phyloP scores from a whole-genome alignment of 2,797 vertebrate genomes.

The Pyrrhura leucotis region DNA sequence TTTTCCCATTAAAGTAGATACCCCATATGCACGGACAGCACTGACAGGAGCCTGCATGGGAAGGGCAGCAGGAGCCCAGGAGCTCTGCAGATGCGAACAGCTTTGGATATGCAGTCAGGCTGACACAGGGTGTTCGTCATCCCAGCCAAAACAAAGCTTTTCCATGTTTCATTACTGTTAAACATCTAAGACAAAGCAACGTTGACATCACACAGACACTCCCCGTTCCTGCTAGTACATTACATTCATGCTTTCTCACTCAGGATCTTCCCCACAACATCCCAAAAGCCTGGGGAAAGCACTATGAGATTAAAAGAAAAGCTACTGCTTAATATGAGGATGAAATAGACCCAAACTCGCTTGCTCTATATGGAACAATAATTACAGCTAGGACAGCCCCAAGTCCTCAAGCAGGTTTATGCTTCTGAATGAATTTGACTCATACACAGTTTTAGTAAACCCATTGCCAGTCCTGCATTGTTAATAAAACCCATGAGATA shows the following conservation, averaged over 20 bases:
- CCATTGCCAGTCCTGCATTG: not conserved
- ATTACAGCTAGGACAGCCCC: not conserved
- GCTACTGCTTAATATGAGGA: slow-evolving; percentile 22
- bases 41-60: not conserved
- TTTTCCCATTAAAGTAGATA: not conserved
- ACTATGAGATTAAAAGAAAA: slow-evolving; percentile 32
- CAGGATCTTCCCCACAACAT: not conserved
- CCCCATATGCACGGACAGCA: fast-evolving
- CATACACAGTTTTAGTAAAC: not conserved
- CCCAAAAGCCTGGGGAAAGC: not conserved
- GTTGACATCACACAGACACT: not conserved
- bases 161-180: not conserved
- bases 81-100: not conserved
- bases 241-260: not conserved
- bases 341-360: not conserved
- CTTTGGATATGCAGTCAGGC: not conserved
- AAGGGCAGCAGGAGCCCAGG: not conserved
- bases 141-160: slow-evolving; percentile 3
- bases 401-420: not conserved
- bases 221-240: not conserved
- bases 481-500: not conserved
- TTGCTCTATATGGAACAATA: slow-evolving; percentile 9
- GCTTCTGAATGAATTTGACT: not conserved
- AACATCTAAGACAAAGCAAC: not conserved
- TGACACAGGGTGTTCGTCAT: not conserved